Evolutionary conservation across 2,888 invertebrate species (phyloP), one percentile per base, ranked within the genome.

Genomic region (Ormyrus thymus): DNA sequence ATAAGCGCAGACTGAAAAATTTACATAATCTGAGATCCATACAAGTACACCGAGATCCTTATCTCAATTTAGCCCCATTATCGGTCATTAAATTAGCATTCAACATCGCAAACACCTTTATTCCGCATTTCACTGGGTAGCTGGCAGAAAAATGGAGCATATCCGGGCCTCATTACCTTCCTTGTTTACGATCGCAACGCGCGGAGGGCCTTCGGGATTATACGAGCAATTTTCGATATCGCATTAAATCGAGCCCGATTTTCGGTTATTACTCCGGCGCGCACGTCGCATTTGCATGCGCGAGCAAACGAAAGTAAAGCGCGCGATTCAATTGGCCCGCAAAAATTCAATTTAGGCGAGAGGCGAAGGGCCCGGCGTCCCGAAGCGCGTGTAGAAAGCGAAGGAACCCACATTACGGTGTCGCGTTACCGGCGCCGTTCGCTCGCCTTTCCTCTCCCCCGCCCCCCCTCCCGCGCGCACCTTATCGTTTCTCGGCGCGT

Each of bases 321-420:
- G 15, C 10, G 15, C 6, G 1, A 46, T 70, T 76, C 46, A 29
- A 29, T 29, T 29, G 29, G 29, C 29, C 29, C 29, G 62, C 46
- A 13, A 56, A 43, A 56, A 53, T 56, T 29, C 29, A 29, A n/a
- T 70, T 62, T 55, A 50, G 53, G 62, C 29, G n/a, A 15, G n/a
- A 43, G 8, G 13, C 43, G 46, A 62, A 66, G n/a, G 70, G 48
- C 7, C 46, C 48, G 13, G 6, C 72, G 11, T 56, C 29, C 15
- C 15, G 56, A 7, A 55, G 48, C 53, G 1, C 56, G 50, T 43
- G 45, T 69, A 70, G 76, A 76, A 76, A 76, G 76, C 76, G 70
- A 64, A 29, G 75, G 79, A 81, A 73, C 62, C 74, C 64, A 76
- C 69, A 73, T 81, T 51, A 61, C 66, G 78, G 74, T 76, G 81